A percentile compares a stretch with the other conserved stretches of the same genome.
Evolutionary conservation across 2,888 invertebrate genomes (phyloP).

Genomic region (Macrosoma leucophasiata): DNA sequence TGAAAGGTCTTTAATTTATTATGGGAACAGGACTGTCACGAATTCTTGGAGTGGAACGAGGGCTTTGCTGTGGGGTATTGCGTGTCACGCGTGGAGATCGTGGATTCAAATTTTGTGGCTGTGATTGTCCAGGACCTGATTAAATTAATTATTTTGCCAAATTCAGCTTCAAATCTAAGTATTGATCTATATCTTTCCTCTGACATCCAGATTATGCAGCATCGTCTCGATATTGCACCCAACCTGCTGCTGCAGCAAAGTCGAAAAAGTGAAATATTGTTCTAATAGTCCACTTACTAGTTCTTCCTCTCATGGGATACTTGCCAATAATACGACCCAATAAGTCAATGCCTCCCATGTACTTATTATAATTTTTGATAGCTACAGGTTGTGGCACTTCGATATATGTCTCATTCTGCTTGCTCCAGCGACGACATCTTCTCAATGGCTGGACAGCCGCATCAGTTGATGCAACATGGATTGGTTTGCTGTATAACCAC

Average conservation of each 20-base stretch:
- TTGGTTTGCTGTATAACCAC: conserved; percentile 4
- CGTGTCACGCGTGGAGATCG: conserved; percentile 1
- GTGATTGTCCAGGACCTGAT: background rate
- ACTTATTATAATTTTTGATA: conserved; percentile 19
- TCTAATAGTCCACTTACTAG: conserved; percentile 25
- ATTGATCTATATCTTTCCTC: conserved; percentile 4
- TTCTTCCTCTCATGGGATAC: conserved; percentile 24
- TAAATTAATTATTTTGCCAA: no score
- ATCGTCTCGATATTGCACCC: conserved; percentile 10
- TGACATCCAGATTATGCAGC: conserved; percentile 2
- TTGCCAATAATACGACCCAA: conserved; percentile 21
- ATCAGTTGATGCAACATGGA: no score
- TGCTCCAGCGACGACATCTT: conserved; percentile 8
- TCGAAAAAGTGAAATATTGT: conserved; percentile 21
- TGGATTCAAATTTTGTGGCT: background rate
- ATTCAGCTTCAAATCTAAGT: conserved; percentile 4
- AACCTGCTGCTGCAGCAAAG: conserved; percentile 23
- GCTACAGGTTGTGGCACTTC: conserved; percentile 17
- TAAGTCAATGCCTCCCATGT: conserved; percentile 24
- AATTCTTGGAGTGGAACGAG: no score
- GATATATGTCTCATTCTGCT: conserved; percentile 6
- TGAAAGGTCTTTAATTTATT: background rate
- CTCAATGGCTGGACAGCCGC: conserved; percentile 10
- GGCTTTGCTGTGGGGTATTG: conserved; percentile 2
- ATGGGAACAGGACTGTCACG: conserved; percentile 1